phyloP scores from a whole-genome alignment of 2,797 vertebrate species.

The Sebastes cheni region DNA sequence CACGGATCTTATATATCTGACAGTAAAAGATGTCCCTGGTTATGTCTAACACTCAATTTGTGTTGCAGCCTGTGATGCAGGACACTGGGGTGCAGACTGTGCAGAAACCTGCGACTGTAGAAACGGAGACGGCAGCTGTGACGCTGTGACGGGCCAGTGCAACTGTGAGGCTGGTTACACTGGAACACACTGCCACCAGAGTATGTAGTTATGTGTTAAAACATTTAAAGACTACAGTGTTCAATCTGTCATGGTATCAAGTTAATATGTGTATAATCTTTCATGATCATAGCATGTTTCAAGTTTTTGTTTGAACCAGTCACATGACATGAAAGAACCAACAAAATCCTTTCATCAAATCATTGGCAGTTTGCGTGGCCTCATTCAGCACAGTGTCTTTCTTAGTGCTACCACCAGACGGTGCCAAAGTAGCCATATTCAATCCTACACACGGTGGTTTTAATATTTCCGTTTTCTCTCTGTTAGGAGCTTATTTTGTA shows the following conservation, averaged over 20 bases:
- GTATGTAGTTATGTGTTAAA: constrained; percentile 74
- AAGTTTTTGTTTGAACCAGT: neutral
- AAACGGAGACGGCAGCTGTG: constrained; percentile 85
- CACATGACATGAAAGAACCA: neutral
- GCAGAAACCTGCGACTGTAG: constrained; percentile 85
- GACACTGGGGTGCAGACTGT: constrained; percentile 89
- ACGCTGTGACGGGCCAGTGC: constrained; percentile 84
- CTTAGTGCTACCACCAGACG: constrained; percentile 4
- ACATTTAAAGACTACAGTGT: neutral
- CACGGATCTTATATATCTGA: neutral
- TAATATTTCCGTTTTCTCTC: neutral
- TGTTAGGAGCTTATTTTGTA: neutral
- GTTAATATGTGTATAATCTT: neutral
- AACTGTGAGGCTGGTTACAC: constrained; percentile 88
- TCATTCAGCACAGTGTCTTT: neutral
- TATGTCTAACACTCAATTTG: neutral
- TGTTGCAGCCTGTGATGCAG: constrained; percentile 86
- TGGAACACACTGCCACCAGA: constrained; percentile 84
- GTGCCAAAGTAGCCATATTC: neutral
- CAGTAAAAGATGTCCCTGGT: neutral
- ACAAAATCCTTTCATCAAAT: neutral
- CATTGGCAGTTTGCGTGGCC: neutral
- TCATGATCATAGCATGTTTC: neutral
- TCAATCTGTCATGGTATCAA: neutral
- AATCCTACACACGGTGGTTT: neutral